Evolutionary conservation across 2,888 invertebrate species (phyloP).

Genomic region (Steinernema scapterisci): DNA sequence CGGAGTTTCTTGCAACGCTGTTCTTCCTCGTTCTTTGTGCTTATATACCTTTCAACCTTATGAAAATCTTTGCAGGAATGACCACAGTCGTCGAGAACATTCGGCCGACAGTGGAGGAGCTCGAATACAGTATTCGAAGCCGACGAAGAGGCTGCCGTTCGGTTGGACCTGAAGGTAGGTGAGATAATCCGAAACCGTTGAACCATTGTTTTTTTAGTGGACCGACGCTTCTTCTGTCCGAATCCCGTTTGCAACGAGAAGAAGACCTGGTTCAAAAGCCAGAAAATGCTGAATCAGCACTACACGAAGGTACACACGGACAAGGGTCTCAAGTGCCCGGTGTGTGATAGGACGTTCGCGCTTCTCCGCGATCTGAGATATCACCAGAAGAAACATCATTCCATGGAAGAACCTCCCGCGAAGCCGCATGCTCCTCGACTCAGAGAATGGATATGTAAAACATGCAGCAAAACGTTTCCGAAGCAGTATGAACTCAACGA

Average conservation of each 20-base stretch:
- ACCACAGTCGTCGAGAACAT: not conserved
- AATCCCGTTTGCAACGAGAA: not conserved
- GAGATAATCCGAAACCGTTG: not conserved
- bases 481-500: slow-evolving; percentile 1
- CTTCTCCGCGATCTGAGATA: slow-evolving; percentile 49
- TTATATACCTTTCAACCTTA: not conserved
- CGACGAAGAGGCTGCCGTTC: not conserved
- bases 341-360: slow-evolving; percentile 41
- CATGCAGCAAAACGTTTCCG: not conserved
- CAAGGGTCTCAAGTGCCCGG: slow-evolving; percentile 35
- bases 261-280: not conserved
- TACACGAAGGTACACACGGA: slow-evolving; percentile 45
- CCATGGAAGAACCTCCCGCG: not conserved
- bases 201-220: not conserved
- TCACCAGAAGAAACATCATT: slow-evolving; percentile 42
- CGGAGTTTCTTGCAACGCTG: not conserved
- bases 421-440: not conserved
- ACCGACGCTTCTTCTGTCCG: slow-evolving; percentile 23
- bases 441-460: not conserved
- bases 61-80: not conserved
- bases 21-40: not conserved
- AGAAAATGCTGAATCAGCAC: slow-evolving; percentile 46
- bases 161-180: not conserved
- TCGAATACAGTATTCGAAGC: not conserved
- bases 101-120: slow-evolving; percentile 18